Conservation (phyloP, 1,140 invertebrate species). For the Gonioctena quinquepunctata region DNA sequence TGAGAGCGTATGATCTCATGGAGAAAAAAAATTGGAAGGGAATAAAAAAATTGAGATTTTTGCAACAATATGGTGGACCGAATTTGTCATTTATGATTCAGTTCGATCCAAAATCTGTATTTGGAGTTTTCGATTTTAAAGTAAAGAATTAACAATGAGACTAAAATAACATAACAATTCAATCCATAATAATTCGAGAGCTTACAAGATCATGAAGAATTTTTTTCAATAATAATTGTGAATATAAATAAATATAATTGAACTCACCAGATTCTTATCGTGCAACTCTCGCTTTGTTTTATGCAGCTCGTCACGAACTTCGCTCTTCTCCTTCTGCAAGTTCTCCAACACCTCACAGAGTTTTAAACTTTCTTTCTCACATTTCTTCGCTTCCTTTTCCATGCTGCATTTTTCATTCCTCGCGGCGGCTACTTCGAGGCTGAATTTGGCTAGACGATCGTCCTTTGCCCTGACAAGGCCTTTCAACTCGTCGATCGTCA, state of each 20-base stretch:
- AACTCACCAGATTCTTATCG: conserved; percentile 45
- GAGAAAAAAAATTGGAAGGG: too few relatives aligned
- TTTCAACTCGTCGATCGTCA: conserved; percentile 35
- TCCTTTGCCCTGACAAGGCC: conserved; percentile 30
- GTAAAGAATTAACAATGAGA: too few relatives aligned
- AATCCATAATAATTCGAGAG: too few relatives aligned
- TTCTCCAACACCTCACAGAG: conserved; percentile 29
- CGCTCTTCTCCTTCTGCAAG: conserved; percentile 53
- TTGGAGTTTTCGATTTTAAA: too few relatives aligned
- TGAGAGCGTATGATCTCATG: too few relatives aligned
- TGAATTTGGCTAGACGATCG: conserved; percentile 18
- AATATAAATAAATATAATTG: too few relatives aligned
- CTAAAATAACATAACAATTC: too few relatives aligned
- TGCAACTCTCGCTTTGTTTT: conserved; percentile 56
- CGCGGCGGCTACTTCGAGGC: conserved; percentile 11
- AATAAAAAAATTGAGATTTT: too few relatives aligned
- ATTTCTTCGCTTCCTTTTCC: conserved; percentile 23
- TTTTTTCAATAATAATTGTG: neutral
- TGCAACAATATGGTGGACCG: too few relatives aligned
- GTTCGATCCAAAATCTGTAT: too few relatives aligned
- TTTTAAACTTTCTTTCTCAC: conserved; percentile 30
- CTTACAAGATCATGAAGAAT: too few relatives aligned
- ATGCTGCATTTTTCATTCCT: conserved; percentile 24
- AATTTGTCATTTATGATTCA: too few relatives aligned
- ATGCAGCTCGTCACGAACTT: conserved; percentile 57